Evolutionary conservation across 2,888 invertebrate species (phyloP), one percentile per base, ranked within the genome.

Genomic region (Sesia bembeciformis): DNA sequence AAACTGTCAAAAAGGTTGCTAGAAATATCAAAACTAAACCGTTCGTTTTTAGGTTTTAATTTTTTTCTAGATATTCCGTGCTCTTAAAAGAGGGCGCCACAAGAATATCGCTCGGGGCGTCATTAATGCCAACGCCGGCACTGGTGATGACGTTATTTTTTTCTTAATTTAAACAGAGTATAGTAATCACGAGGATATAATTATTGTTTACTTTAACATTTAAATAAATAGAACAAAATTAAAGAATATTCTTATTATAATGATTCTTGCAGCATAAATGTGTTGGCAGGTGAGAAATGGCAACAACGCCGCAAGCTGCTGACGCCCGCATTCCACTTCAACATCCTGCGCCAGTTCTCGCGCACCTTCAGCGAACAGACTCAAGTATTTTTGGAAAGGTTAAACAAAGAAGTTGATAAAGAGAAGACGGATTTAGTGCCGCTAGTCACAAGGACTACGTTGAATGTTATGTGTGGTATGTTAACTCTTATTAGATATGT

Each of bases 401-500:
- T 81, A 5, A 55, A 67, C 38, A 55, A 56, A n/a, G 66, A 71
- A 57, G 54, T 60, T 5, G 62, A 58, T 0, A 68, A 64, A 39
- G 62, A 63, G 39, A 60, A 70, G 49, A 73, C 83, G 3, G 79
- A 92, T 60, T 67, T 92, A 3, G 72, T 81, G 54, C 84, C 89
- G 0, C 74, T 90, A 49, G 69, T 91, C 4, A 86, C 89, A 4
- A 78, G 81, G 39, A 88, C 88, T 64, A 85, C 91, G 1, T 69
- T 92, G 42, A 90, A 90, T 60, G 78, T 90, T 40, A 90, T 92
- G 56, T 91, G 91, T 64, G 91, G 91, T 91, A 68, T 69, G 69
- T 55, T 6, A 7, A 46, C 1, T 46, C n/a, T 46, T 46, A 23
- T 23, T 23, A 2, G 23, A 23, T 23, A 23, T 23, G 23, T 23